Conservation (phyloP, 2,113 vertebrate species). For the Pagrus major region DNA sequence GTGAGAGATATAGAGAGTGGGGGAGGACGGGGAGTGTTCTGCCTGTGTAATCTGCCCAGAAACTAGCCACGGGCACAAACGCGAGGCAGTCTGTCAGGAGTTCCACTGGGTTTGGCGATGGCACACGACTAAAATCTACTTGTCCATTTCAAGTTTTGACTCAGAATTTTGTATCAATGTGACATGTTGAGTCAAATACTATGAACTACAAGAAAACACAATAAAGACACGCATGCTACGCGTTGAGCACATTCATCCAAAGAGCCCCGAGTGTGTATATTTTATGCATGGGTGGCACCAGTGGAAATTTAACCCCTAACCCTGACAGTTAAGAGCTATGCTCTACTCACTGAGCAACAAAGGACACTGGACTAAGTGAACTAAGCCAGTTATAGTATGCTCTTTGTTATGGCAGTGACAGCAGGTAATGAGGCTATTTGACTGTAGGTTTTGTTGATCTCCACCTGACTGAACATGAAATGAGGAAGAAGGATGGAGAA, state of each 20-base stretch:
- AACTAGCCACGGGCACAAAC: slow-evolving; percentile 66
- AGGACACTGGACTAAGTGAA: background rate
- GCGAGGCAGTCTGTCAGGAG: slow-evolving; percentile 35
- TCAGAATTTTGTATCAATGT: background rate
- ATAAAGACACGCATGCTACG: background rate
- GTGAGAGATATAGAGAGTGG: slow-evolving; percentile 55
- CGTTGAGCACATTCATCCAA: background rate
- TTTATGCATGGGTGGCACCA: slow-evolving; percentile 10
- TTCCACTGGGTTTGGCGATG: slow-evolving; percentile 16
- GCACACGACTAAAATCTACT: slow-evolving; percentile 12
- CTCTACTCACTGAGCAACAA: background rate
- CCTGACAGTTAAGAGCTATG: slow-evolving; percentile 9
- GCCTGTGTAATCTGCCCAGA: slow-evolving; percentile 78
- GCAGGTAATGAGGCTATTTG: background rate
- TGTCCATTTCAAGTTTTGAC: background rate
- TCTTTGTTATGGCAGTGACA: slow-evolving; percentile 19
- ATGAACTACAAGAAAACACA: slow-evolving; percentile 6
- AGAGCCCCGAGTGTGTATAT: background rate
- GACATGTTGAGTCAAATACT: background rate
- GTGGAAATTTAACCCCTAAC: slow-evolving; percentile 21
- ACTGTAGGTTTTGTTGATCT: background rate
- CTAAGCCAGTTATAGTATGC: background rate
- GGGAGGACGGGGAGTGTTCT: slow-evolving; percentile 47
- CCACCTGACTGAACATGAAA: slow-evolving; percentile 18
- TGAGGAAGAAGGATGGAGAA: background rate